phyloP scores from a whole-genome alignment of 2,113 vertebrate genomes.

The Petrocephalus microphthalmus region DNA sequence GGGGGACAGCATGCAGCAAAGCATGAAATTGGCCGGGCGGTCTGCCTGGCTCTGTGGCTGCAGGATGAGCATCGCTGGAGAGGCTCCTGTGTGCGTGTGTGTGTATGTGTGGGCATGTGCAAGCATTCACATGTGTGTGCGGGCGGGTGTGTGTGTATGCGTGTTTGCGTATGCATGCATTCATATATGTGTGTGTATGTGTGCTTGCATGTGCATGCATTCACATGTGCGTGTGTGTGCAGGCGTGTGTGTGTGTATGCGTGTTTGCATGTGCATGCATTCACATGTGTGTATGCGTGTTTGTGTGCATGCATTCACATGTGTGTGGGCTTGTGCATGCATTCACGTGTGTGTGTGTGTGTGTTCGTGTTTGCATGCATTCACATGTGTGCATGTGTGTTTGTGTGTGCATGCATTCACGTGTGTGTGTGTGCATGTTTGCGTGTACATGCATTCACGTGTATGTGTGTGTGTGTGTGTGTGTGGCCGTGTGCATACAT shows the following conservation, averaged over 20 bases:
- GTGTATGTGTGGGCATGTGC: too few relatives aligned
- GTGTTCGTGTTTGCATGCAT: too few relatives aligned
- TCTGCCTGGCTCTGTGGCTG: slow-evolving; percentile 26
- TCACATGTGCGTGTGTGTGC: neutral
- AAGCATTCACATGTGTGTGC: neutral
- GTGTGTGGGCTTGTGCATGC: neutral
- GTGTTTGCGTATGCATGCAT: neutral
- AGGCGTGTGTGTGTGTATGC: too few relatives aligned
- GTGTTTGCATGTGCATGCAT: neutral
- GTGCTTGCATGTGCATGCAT: neutral
- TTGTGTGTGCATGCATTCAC: too few relatives aligned
- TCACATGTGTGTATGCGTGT: neutral
- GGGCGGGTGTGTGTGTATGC: neutral
- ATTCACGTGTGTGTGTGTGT: too few relatives aligned
- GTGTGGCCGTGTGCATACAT: too few relatives aligned
- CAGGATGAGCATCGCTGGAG: slow-evolving; percentile 15
- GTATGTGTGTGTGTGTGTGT: too few relatives aligned
- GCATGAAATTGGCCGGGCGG: slow-evolving; percentile 39
- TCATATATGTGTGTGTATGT: too few relatives aligned
- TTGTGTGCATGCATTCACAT: neutral
- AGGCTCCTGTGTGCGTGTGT: neutral
- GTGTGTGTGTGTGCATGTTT: too few relatives aligned
- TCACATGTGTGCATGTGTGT: too few relatives aligned
- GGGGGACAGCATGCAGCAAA: slow-evolving; percentile 36
- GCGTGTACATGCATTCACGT: too few relatives aligned